phyloP scores from a whole-genome alignment of 1,140 invertebrate genomes.

The Temnothorax curvispinosus region DNA sequence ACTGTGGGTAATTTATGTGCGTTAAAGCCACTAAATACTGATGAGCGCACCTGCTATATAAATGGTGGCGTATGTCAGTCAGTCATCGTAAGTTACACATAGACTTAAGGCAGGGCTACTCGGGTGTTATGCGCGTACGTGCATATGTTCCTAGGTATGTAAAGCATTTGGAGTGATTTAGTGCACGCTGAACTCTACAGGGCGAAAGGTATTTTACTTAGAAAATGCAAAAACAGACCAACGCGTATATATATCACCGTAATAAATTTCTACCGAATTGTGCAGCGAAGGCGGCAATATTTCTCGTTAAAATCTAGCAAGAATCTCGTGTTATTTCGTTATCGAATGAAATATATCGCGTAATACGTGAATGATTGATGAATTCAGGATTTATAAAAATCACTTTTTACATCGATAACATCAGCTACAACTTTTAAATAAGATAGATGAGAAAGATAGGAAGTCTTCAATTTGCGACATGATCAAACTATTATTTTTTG shows the following conservation, averaged over 20 bases:
- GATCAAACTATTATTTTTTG: constrained; percentile 1
- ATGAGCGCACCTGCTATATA: constrained; percentile 53
- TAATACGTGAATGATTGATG: neutral
- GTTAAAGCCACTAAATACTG: constrained; percentile 68
- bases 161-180: constrained; percentile 52
- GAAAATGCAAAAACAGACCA: constrained; percentile 25
- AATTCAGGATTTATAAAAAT: neutral
- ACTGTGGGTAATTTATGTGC: constrained; percentile 55
- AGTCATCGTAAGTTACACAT: constrained; percentile 52
- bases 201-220: constrained; percentile 37
- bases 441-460: neutral
- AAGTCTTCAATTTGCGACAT: neutral
- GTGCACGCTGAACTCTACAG: constrained; percentile 20
- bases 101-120: constrained; percentile 38
- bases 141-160: constrained; percentile 25
- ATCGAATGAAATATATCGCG: neutral
- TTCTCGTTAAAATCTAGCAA: neutral
- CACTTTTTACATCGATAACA: neutral
- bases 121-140: constrained; percentile 54
- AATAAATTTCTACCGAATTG: constrained; percentile 43
- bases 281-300: neutral
- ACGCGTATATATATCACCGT: constrained; percentile 10
- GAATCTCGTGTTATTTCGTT: constrained; percentile 13
- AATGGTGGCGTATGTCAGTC: constrained; percentile 54
- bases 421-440: neutral